Evolutionary conservation across 1,140 invertebrate genomes (phyloP).

Genomic region (Acromyrmex charruanus): DNA sequence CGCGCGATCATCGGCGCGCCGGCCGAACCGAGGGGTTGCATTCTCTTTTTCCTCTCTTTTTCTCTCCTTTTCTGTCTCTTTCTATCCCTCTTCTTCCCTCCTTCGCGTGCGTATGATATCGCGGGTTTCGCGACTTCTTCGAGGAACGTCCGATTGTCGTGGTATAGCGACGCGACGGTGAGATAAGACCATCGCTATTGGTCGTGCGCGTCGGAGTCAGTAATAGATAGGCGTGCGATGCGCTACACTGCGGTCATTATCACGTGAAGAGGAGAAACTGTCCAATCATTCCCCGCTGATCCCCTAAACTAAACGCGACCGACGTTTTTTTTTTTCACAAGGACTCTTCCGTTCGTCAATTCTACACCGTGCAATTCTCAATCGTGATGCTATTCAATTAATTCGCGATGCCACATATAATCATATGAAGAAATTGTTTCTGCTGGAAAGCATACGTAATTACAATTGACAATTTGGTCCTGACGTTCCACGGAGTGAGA

Average conservation of each 20-base stretch:
- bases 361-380: no score
- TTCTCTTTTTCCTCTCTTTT: not conserved
- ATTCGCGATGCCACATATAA: not conserved
- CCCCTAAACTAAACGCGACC: not conserved
- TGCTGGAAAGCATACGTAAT: not conserved
- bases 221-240: constrained; percentile 28
- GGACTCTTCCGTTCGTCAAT: not conserved
- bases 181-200: not conserved
- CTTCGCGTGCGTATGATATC: not conserved
- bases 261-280: constrained; percentile 29
- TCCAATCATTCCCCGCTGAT: not conserved
- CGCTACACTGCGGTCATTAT: not conserved
- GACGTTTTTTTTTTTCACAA: not conserved
- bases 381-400: not conserved
- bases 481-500: not conserved
- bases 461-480: not conserved
- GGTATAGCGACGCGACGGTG: constrained; percentile 26
- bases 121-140: constrained; percentile 25
- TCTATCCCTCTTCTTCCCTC: not conserved
- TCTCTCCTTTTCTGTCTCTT: not conserved
- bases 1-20: constrained; percentile 25
- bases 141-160: constrained; percentile 13
- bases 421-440: not conserved
- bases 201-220: constrained; percentile 30
- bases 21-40: constrained; percentile 6